Evolutionary conservation across 1,140 invertebrate species (phyloP), one percentile per base, ranked within the genome.

Genomic region (Aethina tumida): DNA sequence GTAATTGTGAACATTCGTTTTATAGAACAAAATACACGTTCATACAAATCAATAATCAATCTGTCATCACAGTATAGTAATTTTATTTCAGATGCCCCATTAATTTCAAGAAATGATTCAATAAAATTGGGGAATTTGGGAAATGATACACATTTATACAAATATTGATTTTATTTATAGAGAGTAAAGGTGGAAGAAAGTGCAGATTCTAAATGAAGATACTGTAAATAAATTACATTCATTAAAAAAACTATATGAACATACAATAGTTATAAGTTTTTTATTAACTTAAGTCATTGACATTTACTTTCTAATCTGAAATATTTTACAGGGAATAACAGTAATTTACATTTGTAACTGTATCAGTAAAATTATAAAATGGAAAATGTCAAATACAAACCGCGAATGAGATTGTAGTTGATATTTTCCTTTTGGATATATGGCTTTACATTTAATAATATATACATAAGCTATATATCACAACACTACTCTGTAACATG

Each of bases 391-490:
- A 38, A 38, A 38, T 40, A 40, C 34, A 40, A 40, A 26, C 28
- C 18, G 38, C 34, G 30, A 35, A 26, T 40, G 2, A 32, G 14
- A 16, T 20, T 35, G 8, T 35, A 35, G 22, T 35, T 35, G 28
- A 31, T 20, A 39, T 39, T 38, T 38, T 29, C 35, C 30, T 32
- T 30, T 18, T 14, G 35, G 36, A 41, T 44, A 44, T 44, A 45
- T 30, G 37, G 41, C 34, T 33, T 39, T 35, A 43, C 45, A 45
- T 42, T 40, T 41, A 52, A 22, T 46, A 49, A 28, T 51, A 48
- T 49, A 46, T 48, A 51, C 45, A 51, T 43, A 49, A 46, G 46
- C 43, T 52, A 52, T 49, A 45, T 49, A 49, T 52, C 46, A 52
- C 49, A 52, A 43, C 43, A 41, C 49, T 52, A 52, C 47, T 31